A percentile compares a stretch with the other conserved stretches of the same genome.
These are phyloP conservation scores for Masticophis lateralis DNA, from an alignment of 2,797 vertebrate species.

Conservation along the genomic window DNA sequence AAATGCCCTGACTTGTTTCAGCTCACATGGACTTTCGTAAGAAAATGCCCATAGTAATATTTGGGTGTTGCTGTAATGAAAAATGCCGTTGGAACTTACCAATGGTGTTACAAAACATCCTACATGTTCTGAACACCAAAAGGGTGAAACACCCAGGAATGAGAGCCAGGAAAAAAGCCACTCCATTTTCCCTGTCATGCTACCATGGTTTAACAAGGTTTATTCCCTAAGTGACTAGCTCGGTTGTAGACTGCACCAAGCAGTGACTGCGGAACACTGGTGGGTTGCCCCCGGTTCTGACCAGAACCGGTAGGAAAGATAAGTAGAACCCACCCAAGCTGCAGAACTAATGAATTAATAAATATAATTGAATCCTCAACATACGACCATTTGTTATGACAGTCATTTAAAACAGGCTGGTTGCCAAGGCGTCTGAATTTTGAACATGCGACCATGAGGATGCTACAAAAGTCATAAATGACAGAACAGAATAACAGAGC, in stretches of 20 bases:
- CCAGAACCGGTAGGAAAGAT: too few relatives aligned
- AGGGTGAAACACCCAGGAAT: not conserved
- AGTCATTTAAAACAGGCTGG: not conserved
- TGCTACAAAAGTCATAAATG: not conserved
- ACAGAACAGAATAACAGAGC: not conserved
- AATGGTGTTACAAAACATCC: slow-evolving; percentile 34
- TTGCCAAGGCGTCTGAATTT: not conserved
- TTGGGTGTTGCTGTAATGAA: slow-evolving; percentile 14
- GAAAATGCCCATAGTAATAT: slow-evolving; percentile 16
- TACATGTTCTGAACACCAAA: not conserved
- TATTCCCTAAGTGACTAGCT: not conserved
- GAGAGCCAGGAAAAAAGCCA: slow-evolving; percentile 1
- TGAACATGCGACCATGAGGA: not conserved
- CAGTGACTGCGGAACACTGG: not conserved
- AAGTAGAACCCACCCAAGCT: too few relatives aligned
- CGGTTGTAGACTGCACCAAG: not conserved
- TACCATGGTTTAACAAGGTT: not conserved
- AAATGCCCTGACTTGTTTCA: slow-evolving; percentile 39
- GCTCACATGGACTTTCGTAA: not conserved
- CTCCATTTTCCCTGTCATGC: not conserved
- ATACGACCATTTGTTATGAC: too few relatives aligned
- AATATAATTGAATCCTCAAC: not conserved
- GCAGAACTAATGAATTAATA: not conserved
- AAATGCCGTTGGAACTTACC: slow-evolving; percentile 6
- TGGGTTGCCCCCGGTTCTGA: too few relatives aligned